Conservation (phyloP, 2,888 invertebrate species). For the Polyommatus iphigenia region DNA sequence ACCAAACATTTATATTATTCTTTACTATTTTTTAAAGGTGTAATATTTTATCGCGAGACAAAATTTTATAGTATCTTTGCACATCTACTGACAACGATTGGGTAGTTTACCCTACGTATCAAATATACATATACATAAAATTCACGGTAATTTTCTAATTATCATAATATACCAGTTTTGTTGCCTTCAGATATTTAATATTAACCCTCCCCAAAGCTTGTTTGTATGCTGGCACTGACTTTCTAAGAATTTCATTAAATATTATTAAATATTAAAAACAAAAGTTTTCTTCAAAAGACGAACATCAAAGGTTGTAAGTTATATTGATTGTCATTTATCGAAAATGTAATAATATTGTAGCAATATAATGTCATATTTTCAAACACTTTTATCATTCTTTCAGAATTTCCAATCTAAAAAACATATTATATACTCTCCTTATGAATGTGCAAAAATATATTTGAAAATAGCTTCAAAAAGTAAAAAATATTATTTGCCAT, state of each 20-base stretch:
- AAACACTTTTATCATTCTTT: background rate
- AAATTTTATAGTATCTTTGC: too few species aligned
- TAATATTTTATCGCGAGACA: too few species aligned
- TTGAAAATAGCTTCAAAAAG: too few species aligned
- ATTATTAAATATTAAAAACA: slow-evolving; percentile 4
- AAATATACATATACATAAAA: background rate
- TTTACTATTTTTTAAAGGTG: too few species aligned
- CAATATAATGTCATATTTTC: background rate
- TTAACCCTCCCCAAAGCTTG: background rate
- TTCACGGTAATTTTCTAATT: background rate
- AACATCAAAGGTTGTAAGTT: slow-evolving; percentile 7
- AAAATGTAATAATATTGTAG: background rate
- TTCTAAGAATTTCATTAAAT: slow-evolving; percentile 12
- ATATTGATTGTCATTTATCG: background rate
- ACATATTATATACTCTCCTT: too few species aligned
- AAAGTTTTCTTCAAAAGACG: background rate
- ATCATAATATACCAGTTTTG: background rate
- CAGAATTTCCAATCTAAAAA: too few species aligned
- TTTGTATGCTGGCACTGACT: background rate
- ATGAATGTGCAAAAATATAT: too few species aligned
- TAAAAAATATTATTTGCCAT: too few species aligned
- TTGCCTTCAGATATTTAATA: background rate
- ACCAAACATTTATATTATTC: too few species aligned
- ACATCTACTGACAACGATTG: too few species aligned
- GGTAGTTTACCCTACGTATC: too few species aligned